Base-by-base conservation (phyloP, 1,140 invertebrate species). In the Spodoptera litura region DNA sequence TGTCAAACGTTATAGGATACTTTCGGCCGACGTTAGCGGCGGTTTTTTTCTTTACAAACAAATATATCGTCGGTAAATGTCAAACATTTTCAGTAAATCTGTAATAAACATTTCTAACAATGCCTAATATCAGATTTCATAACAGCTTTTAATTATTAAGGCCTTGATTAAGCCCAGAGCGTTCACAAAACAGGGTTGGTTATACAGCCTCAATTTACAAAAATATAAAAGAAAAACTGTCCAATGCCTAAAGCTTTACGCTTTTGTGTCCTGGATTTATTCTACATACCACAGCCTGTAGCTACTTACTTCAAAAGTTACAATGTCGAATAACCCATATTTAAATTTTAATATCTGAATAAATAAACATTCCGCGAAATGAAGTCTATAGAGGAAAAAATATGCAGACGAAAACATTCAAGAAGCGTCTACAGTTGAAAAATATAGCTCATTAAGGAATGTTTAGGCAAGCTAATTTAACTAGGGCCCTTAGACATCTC, bases 361-460 rank as follows among this genome's bases (percentile, higher is more conserved):
- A 78, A 77, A 72, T 70, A 73, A 59, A 68, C 55, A 53, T 58
- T 55, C 59, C 64, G 20, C 74, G 58, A 78, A 83, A 80, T 75
- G 72, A 73, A 79, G 59, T 84, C 81, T 75, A 64, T 76, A 62
- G 81, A 85, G 78, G 71, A 76, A 75, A 83, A 81, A 84, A 82
- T 80, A 85, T 80, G 79, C 81, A 83, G 78, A 83, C 68, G 78
- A 71, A 85, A 85, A 85, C 81, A 82, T 81, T 79, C 81, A 84
- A 83, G 86, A 70, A 74, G 76, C 81, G 81, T 83, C 77, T 83
- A 79, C 80, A 78, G 83, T 85, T 91, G 87, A 89, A 83, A 89
- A 89, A 90, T 89, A 85, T 87, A 81, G 81, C 84, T 86, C 85
- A 91, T 90, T 89, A 91, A 83, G 85, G 78, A 86, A 89, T 89